Evolutionary conservation across 2,888 invertebrate species (phyloP).

Genomic region (Trachelus iudaicus): DNA sequence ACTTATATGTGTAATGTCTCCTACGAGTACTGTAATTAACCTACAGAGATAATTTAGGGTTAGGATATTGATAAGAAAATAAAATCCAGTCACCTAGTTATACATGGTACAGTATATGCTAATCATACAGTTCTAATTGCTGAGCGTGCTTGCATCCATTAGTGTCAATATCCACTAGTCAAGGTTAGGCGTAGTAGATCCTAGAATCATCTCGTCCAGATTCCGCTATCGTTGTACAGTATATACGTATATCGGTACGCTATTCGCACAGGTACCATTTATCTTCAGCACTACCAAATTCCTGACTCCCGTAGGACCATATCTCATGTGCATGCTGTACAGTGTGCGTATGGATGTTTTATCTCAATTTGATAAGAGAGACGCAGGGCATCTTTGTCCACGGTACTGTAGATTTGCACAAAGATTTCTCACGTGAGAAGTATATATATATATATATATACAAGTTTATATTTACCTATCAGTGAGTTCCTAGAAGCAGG

Average conservation of each 20-base stretch:
- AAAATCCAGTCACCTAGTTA: background rate
- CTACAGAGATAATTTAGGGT: background rate
- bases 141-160: background rate
- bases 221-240: background rate
- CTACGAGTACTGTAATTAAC: background rate
- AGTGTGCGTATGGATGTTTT: background rate
- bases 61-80: background rate
- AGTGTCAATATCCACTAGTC: background rate
- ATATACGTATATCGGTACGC: background rate
- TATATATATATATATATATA: background rate
- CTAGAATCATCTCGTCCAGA: background rate
- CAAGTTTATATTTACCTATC: too few species aligned
- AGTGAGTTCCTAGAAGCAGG: background rate
- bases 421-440: background rate
- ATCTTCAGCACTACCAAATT: background rate
- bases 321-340: background rate
- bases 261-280: background rate
- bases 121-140: background rate
- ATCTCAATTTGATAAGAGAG: background rate
- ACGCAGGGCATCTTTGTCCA: background rate
- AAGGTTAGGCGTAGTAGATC: background rate
- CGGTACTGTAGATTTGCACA: too few species aligned
- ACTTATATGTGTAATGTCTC: background rate
- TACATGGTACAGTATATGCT: background rate
- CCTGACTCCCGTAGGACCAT: background rate